phyloP scores from a whole-genome alignment of 2,888 invertebrate genomes.

The Quadriops clusia region DNA sequence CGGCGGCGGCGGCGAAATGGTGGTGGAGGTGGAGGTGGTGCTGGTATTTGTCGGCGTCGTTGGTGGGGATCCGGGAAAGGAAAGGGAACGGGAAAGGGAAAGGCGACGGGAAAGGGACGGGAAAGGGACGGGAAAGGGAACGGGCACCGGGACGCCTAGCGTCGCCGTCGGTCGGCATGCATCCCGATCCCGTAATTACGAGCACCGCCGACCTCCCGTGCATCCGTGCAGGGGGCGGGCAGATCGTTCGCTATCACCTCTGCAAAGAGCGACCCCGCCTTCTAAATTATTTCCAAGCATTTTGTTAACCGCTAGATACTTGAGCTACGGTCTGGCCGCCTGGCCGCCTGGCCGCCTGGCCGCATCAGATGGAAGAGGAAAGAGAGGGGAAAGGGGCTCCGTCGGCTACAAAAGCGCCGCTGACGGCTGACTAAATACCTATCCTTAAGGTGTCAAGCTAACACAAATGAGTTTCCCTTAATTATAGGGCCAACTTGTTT shows the following conservation, averaged over 20 bases:
- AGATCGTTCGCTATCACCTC: conserved; percentile 29
- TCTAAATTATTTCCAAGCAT: conserved; percentile 32
- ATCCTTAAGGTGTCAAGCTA: conserved; percentile 40
- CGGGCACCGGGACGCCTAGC: conserved; percentile 14
- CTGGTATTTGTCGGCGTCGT: no score
- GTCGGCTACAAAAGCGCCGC: conserved; percentile 36
- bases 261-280: conserved; percentile 33
- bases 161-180: conserved; percentile 24
- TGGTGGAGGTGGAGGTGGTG: no score
- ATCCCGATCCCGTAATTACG: no score
- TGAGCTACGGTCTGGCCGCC: conserved; percentile 35
- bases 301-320: conserved; percentile 37
- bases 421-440: conserved; percentile 40
- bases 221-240: conserved; percentile 24
- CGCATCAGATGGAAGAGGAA: conserved; percentile 19
- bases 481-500: conserved; percentile 38
- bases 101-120: conserved; percentile 18
- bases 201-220: conserved; percentile 23
- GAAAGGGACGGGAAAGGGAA: no score
- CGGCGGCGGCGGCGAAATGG: no score
- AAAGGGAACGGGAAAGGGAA: no score
- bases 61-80: no score
- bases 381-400: conserved; percentile 21
- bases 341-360: conserved; percentile 41
- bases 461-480: conserved; percentile 40